Conservation (phyloP, 2,113 vertebrate species). For the Fulmarus glacialis region DNA sequence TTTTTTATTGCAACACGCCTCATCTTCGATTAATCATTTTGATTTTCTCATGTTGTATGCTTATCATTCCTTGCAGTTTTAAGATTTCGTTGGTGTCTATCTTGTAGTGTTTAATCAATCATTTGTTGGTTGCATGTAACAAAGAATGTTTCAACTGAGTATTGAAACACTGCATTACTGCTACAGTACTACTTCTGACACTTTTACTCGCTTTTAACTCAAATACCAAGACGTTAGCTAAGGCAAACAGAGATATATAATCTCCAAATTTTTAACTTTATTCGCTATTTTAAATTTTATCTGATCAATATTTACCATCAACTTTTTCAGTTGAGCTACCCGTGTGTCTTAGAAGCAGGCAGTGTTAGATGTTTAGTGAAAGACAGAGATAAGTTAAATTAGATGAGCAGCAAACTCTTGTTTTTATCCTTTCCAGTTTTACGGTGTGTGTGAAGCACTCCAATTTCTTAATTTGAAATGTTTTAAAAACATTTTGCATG, state of each 20-base stretch:
- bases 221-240: not conserved
- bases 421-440: not conserved
- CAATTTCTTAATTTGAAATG: not conserved
- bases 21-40: slow-evolving; percentile 2
- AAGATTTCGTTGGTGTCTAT: slow-evolving; percentile 45
- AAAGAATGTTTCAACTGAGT: not conserved
- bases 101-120: slow-evolving; percentile 46
- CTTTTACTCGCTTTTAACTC: not conserved
- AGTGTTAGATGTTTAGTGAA: not conserved
- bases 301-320: not conserved
- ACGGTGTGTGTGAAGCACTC: not conserved
- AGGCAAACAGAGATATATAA: not conserved
- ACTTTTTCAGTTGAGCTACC: not conserved
- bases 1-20: not conserved
- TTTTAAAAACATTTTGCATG: not conserved
- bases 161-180: not conserved
- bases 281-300: not conserved
- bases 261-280: not conserved
- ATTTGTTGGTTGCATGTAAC: not conserved
- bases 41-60: not conserved
- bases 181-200: not conserved
- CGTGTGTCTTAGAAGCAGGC: not conserved
- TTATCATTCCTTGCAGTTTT: slow-evolving; percentile 3
- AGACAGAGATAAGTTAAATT: not conserved
- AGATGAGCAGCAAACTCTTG: not conserved